phyloP scores from a whole-genome alignment of 2,113 vertebrate genomes.

The Phyllopteryx taeniolatus region DNA sequence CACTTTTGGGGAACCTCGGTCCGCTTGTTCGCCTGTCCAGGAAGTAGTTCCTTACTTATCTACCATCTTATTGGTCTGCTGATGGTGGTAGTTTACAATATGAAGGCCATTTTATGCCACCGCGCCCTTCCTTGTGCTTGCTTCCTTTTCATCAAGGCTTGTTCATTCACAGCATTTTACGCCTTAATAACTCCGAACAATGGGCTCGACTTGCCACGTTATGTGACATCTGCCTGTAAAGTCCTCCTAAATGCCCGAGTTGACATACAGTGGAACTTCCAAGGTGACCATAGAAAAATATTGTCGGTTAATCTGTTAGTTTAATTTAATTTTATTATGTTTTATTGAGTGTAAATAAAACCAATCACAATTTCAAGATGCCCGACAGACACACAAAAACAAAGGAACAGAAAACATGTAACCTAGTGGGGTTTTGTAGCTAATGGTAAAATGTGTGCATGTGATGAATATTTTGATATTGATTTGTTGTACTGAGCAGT shows the following conservation, averaged over 20 bases:
- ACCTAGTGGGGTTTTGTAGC: no score
- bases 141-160: background rate
- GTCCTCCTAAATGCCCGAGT: background rate
- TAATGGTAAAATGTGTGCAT: no score
- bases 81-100: background rate
- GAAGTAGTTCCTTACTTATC: background rate
- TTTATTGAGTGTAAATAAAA: no score
- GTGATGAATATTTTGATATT: no score
- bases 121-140: background rate
- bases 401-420: background rate
- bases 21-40: background rate
- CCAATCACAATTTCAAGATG: no score
- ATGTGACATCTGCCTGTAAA: slow-evolving; percentile 42
- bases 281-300: background rate
- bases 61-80: background rate
- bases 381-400: no score
- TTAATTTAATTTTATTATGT: no score
- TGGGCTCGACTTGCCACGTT: slow-evolving; percentile 18
- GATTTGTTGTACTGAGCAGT: no score
- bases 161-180: slow-evolving; percentile 27
- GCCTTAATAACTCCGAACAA: slow-evolving; percentile 30
- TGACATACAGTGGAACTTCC: background rate
- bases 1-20: no score
- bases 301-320: background rate
- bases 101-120: background rate